Evolutionary conservation across 2,113 vertebrate species (phyloP).

Genomic region (Indri indri): DNA sequence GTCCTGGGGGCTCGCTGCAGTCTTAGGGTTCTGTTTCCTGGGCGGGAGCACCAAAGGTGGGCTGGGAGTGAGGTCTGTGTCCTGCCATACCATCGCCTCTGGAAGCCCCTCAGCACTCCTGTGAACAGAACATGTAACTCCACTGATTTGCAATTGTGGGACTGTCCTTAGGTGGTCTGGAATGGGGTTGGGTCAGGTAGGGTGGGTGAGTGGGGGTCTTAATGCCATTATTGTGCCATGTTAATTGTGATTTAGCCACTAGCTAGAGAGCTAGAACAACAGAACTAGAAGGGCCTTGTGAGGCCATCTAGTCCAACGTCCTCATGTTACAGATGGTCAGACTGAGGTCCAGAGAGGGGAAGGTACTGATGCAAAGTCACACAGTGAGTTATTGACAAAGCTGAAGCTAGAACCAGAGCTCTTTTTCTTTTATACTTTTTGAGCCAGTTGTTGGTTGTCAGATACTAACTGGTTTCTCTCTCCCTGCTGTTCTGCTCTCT

Average conservation of each 20-base stretch:
- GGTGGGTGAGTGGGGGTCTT: neutral
- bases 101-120: neutral
- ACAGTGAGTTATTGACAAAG: constrained; percentile 72
- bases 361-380: constrained; percentile 72
- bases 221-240: constrained; percentile 54
- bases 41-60: neutral
- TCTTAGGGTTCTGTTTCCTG: constrained; percentile 17
- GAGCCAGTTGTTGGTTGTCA: constrained; percentile 42
- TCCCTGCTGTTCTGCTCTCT: constrained; percentile 53
- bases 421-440: constrained; percentile 60
- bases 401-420: constrained; percentile 69
- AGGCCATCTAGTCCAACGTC: constrained; percentile 72
- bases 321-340: constrained; percentile 74
- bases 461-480: constrained; percentile 71
- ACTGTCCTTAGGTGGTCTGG: neutral
- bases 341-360: constrained; percentile 76
- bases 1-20: neutral
- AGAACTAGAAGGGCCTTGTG: constrained; percentile 62
- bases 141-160: neutral
- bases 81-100: neutral
- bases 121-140: neutral
- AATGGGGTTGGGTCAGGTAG: neutral
- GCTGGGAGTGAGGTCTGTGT: neutral
- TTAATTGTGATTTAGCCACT: constrained; percentile 70
- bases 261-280: constrained; percentile 71